Conservation (phyloP, 23 tunicate species). For the Trididemnum clinides region DNA sequence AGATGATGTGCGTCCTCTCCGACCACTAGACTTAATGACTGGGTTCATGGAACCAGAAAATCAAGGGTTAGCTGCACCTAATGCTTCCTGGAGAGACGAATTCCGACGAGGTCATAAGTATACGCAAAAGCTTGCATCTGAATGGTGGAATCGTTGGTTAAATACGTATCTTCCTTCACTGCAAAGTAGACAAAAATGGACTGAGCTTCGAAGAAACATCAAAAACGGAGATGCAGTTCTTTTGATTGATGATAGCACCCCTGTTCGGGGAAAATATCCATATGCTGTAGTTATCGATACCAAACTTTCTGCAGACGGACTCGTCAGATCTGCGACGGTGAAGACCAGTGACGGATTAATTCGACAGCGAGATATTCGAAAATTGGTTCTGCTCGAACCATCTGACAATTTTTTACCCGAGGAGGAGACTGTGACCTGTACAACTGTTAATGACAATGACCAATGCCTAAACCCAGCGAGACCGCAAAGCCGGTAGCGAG, state of each 20-base stretch:
- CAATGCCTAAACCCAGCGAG: too few species aligned
- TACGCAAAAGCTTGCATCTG: background rate
- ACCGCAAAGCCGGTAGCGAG: too few species aligned
- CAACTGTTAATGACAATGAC: too few species aligned
- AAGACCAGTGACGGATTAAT: background rate
- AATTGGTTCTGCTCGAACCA: background rate
- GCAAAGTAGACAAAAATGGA: background rate
- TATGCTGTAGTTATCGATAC: background rate
- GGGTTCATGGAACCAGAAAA: background rate
- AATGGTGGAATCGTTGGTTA: constrained; percentile 3
- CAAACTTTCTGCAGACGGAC: background rate
- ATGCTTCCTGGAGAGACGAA: background rate
- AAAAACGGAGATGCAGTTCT: background rate
- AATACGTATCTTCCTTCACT: background rate
- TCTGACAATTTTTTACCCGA: too few species aligned
- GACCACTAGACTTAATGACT: background rate
- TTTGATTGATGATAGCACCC: background rate
- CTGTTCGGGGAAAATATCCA: background rate
- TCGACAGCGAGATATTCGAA: constrained; percentile 3
- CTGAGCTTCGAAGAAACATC: background rate
- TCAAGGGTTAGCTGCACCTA: too few species aligned
- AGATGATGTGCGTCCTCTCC: background rate
- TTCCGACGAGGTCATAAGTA: background rate
- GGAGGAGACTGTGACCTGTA: too few species aligned
- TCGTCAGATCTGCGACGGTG: background rate